Conservation (phyloP, 2,888 invertebrate genomes). For the Drosophila putrida region DNA sequence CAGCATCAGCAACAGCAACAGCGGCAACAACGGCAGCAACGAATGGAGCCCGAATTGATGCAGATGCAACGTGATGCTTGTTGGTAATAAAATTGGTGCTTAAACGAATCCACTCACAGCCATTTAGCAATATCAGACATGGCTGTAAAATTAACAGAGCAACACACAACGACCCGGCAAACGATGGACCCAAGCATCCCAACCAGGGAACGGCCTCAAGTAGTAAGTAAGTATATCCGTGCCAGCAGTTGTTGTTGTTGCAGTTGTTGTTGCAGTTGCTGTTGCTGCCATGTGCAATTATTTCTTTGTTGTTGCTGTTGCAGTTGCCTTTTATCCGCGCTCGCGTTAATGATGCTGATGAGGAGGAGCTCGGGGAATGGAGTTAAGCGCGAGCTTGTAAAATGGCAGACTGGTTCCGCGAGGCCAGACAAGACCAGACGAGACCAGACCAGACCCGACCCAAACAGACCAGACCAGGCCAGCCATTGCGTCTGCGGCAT, state of each 20-base stretch:
- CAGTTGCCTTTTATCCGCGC: constrained; percentile 45
- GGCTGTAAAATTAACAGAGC: constrained; percentile 82
- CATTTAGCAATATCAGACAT: constrained; percentile 84
- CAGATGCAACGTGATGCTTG: constrained; percentile 81
- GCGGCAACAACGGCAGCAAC: constrained; percentile 40
- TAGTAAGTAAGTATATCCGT: constrained; percentile 40
- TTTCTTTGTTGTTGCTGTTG: constrained; percentile 56
- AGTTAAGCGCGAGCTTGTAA: constrained; percentile 55
- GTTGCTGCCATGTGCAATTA: constrained; percentile 66
- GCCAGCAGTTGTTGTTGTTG: constrained; percentile 15
- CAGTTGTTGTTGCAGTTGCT: constrained; percentile 38
- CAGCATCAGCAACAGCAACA: constrained; percentile 40
- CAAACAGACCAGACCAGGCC: constrained; percentile 34
- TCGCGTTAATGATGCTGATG: constrained; percentile 74
- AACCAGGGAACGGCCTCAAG: constrained; percentile 60
- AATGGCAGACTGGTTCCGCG: constrained; percentile 76
- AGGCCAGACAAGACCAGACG: constrained; percentile 1
- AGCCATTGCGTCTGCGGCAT: constrained; percentile 78
- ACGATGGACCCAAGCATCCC: constrained; percentile 43
- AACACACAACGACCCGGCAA: constrained; percentile 66
- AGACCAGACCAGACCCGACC: constrained; percentile 45
- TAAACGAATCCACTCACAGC: constrained; percentile 84
- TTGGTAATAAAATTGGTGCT: constrained; percentile 84
- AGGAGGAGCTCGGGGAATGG: constrained; percentile 49
- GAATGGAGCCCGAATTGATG: constrained; percentile 63